Conservation (phyloP, 2,797 vertebrate genomes). For the Percopsis omiscomaycus region DNA sequence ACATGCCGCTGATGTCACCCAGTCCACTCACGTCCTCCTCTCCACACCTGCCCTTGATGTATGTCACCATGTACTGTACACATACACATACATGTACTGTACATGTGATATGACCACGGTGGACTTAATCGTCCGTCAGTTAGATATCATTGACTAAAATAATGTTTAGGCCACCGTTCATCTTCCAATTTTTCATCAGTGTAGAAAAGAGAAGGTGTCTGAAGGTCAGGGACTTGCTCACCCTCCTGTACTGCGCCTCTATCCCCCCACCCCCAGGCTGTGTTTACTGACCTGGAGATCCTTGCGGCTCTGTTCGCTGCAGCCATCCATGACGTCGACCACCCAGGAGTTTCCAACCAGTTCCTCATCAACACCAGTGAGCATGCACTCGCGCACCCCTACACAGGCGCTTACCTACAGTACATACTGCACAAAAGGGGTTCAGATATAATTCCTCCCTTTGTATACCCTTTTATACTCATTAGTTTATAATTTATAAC, state of each 20-base stretch:
- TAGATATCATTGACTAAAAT: no score
- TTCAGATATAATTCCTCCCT: background rate
- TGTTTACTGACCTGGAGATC: slow-evolving; percentile 87
- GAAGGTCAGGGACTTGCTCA: background rate
- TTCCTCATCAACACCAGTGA: slow-evolving; percentile 91
- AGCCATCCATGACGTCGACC: slow-evolving; percentile 88
- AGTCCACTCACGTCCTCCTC: slow-evolving; percentile 91
- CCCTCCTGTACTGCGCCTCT: background rate
- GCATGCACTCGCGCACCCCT: slow-evolving; percentile 25
- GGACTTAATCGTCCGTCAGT: no score
- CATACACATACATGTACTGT: background rate
- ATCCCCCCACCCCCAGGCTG: slow-evolving; percentile 69
- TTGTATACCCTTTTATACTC: background rate
- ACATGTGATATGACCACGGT: no score
- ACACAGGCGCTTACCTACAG: background rate
- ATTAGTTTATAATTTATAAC: background rate
- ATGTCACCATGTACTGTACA: slow-evolving; percentile 51
- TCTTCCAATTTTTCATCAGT: no score
- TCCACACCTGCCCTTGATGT: slow-evolving; percentile 91
- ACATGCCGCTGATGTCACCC: slow-evolving; percentile 92
- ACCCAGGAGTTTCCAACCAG: slow-evolving; percentile 89
- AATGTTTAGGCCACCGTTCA: background rate
- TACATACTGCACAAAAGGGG: background rate
- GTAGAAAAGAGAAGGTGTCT: background rate
- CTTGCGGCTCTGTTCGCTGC: slow-evolving; percentile 85